These are phyloP conservation scores for Perca flavescens DNA, from an alignment of 2,113 vertebrate species.

Conservation along the genomic window DNA sequence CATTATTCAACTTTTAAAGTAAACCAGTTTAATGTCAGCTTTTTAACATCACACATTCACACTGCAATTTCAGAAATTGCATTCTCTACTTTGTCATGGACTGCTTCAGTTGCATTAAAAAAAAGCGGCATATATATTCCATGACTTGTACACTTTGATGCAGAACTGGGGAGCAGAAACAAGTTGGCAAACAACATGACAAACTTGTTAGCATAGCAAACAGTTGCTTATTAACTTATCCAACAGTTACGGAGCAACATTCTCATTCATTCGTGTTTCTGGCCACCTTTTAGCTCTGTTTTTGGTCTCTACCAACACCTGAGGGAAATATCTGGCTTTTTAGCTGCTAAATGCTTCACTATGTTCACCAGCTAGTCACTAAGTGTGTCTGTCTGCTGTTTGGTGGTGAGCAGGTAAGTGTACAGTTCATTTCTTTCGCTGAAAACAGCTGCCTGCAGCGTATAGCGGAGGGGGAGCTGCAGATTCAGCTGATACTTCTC, in stretches of 20 bases:
- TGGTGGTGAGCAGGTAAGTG: background rate
- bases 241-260: background rate
- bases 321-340: too few species aligned
- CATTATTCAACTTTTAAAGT: background rate
- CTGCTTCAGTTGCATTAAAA: background rate
- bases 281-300: too few species aligned
- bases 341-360: too few species aligned
- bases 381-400: background rate
- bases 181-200: background rate
- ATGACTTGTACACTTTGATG: background rate
- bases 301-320: background rate
- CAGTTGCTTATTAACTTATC: too few species aligned
- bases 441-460: background rate
- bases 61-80: background rate
- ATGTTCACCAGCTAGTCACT: too few species aligned
- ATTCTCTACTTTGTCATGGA: background rate
- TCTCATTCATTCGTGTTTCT: background rate
- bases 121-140: background rate
- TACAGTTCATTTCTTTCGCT: too few species aligned
- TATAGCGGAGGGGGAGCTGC: background rate
- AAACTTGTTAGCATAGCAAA: background rate
- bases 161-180: background rate
- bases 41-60: background rate
- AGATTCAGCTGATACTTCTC: background rate
- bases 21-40: background rate